phyloP scores from a whole-genome alignment of 1,140 invertebrate genomes.

The Tribolium castaneum region DNA sequence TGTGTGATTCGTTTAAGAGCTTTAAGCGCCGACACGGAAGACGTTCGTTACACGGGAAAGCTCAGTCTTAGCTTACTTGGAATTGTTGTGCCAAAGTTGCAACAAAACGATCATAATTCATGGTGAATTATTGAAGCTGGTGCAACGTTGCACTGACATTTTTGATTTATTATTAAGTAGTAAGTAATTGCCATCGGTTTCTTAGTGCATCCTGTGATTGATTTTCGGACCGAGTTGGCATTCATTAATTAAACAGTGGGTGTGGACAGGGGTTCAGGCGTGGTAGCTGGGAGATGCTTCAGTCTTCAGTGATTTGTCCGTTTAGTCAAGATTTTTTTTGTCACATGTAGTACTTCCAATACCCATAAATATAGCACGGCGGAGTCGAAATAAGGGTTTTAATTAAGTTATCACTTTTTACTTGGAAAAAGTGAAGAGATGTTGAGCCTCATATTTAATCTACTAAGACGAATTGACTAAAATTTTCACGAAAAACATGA shows the following conservation, averaged over 20 bases:
- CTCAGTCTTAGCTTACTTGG: neutral
- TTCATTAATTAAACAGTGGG: neutral
- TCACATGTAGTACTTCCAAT: too few species aligned
- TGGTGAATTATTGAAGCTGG: constrained; percentile 38
- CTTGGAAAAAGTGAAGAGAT: too few species aligned
- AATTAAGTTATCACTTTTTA: too few species aligned
- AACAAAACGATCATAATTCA: constrained; percentile 36
- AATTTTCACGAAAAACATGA: too few species aligned
- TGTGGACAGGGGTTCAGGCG: neutral
- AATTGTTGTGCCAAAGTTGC: constrained; percentile 11
- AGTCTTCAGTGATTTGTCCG: too few species aligned
- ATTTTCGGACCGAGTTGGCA: neutral
- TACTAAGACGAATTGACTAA: too few species aligned
- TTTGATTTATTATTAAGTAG: constrained; percentile 25
- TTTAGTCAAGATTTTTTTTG: too few species aligned
- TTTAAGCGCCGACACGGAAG: constrained; percentile 31
- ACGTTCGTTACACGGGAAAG: neutral
- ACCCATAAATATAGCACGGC: too few species aligned
- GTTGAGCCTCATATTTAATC: too few species aligned
- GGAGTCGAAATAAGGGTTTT: too few species aligned
- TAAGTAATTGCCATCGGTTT: constrained; percentile 14
- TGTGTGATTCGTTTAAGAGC: constrained; percentile 28
- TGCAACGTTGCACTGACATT: constrained; percentile 12
- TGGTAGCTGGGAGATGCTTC: too few species aligned
- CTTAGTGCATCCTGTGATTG: neutral